Evolutionary conservation across 2,113 vertebrate species (phyloP).

Genomic region (Potamarius usumacintae): DNA sequence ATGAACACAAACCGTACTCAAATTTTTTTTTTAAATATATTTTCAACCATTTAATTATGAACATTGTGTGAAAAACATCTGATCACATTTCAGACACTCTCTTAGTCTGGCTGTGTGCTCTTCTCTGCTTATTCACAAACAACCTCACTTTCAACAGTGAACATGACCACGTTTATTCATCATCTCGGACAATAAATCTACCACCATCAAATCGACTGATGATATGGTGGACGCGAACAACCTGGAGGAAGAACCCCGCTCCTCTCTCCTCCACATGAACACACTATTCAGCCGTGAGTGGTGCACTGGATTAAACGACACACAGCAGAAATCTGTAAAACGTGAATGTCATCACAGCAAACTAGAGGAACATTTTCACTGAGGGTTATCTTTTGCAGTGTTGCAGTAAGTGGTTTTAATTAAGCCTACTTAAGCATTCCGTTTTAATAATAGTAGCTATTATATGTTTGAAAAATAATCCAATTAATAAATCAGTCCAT

Average conservation of each 20-base stretch:
- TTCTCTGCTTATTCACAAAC: neutral
- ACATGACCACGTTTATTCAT: neutral
- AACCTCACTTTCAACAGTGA: neutral
- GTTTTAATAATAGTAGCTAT: neutral
- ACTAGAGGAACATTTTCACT: neutral
- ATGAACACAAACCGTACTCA: neutral
- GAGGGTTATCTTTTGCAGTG: neutral
- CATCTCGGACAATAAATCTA: neutral
- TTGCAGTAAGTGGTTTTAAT: neutral
- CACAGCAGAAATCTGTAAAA: neutral
- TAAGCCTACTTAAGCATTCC: neutral
- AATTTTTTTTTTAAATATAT: neutral
- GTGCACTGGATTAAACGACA: neutral
- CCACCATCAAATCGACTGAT: too few species aligned
- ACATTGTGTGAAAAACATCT: neutral
- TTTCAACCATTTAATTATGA: neutral
- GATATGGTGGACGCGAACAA: neutral
- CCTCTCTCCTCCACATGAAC: neutral
- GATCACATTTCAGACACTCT: neutral
- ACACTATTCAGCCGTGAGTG: neutral
- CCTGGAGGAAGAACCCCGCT: neutral
- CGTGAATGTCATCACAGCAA: neutral
- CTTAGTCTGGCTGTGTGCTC: neutral
- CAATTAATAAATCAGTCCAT: neutral
- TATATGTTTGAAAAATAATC: neutral